Base-by-base conservation (phyloP, 2,888 invertebrate species). In the Lycophotia porphyrea region DNA sequence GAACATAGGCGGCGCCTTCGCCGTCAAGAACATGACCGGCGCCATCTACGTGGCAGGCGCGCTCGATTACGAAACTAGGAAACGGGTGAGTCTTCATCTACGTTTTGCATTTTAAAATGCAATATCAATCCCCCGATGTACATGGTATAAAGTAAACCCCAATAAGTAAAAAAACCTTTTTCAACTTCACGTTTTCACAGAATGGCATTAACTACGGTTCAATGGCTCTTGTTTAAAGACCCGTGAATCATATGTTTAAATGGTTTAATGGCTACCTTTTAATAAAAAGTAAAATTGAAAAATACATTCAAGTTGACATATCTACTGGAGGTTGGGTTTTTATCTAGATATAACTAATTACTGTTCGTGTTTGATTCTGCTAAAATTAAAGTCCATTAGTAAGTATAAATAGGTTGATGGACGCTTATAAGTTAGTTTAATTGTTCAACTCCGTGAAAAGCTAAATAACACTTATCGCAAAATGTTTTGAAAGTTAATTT, bases 11-110 rank as follows among this genome's bases (percentile, higher is more conserved):
- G 99, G 99, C 91, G 99, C 99, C 58, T 99, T 99, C 95, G 99
- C 99, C 90, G 99, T 99, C 93, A 99, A 99, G 97, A 99, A 99
- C 96, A 99, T 99, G 98, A 99, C 99, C 88, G 99, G 99, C 90
- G 99, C 99, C 94, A 99, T 99, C 96, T 99, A 99, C 97, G 99
- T 99, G 89, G 99, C 99, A 79, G 99, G 99, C 88, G 98, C 99
- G 80, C 97, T 99, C 93, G 99, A 99, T 97, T 99, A 99, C 95
- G 99, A 99, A 96, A 99, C 99, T 73, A 97, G 99, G 92, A 98
- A 99, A 96, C 97, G 99, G 97, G 99, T 99, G 97, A 98, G 98
- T 89, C 82, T 49, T 78, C 70, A 76, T 68, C 65, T 63, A 39
- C 71, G 24, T 76, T 79, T 78, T 73, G 55, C 71, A 76, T 82